Base-by-base conservation (phyloP, 2,888 invertebrate species). In the Nineta flava region DNA sequence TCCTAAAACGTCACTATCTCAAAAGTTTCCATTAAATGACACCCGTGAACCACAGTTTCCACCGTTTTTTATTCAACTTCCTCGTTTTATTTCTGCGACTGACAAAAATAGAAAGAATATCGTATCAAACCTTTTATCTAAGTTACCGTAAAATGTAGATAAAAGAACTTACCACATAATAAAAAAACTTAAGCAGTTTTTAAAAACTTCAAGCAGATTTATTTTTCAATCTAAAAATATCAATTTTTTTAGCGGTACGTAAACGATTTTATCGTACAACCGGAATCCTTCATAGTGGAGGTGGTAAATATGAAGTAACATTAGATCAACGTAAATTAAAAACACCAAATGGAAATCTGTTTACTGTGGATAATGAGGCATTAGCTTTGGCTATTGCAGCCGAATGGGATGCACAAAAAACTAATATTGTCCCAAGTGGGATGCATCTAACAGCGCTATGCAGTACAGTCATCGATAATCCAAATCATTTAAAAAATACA, bases 381-480 rank as follows among this genome's bases (percentile, higher is more conserved):
- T 69, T 99, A 47, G 97, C 97, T 2, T 71, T 94, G 52, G 94
- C 92, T 15, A 81, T 99, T 45, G 93, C 96, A 1, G 79, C 84
- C 26, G 99, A 99, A 74, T 99, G 97, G 91, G 85, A 90, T 58
- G 72, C 82, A 6, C 96, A 97, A 65, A 77, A 77, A 54, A 80
- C 86, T 21, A 70, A 71, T 49, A 84, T 97, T 55, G 67, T 82
- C 52, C 81, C 77, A 58, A 80, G 83, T 46, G 75, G 76, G 38
- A 96, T 96, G 95, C 93, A 95, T 68, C 68, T 96, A 81, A 95
- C 91, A 10, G 82, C 88, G 1, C 68, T 99, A 32, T 87, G 90
- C 60, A 94, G 90, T 60, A 94, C 93, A 17, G 82, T 84, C 26
- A 68, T 92, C 53, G 99, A 99, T 64, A 97, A 97, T 72, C 96